These are phyloP conservation scores for Rhamnusium bicolor DNA, from an alignment of 2,888 invertebrate species.

Conservation along the genomic window DNA sequence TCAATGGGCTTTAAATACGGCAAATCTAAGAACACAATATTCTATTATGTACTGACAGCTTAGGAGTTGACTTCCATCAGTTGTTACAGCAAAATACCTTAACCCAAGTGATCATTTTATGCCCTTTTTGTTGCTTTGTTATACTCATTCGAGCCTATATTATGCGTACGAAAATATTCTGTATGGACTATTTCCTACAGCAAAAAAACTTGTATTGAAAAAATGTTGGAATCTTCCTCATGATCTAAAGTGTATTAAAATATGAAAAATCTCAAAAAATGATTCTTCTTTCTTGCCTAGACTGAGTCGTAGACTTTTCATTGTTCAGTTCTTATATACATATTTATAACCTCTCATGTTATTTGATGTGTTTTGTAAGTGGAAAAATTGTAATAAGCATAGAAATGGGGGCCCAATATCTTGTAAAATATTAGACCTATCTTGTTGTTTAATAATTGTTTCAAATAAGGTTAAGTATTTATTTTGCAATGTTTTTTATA, in stretches of 20 bases:
- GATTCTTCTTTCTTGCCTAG: conserved; percentile 2
- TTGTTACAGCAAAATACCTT: no score
- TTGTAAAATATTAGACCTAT: not conserved
- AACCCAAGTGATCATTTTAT: no score
- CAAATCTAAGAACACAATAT: no score
- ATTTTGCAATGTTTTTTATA: not conserved
- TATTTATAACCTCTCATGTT: not conserved
- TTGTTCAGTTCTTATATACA: not conserved
- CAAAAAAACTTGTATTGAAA: no score
- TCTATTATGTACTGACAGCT: no score
- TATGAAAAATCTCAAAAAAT: conserved; percentile 34
- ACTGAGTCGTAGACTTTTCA: not conserved
- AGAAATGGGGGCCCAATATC: conserved; percentile 5
- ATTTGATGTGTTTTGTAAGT: not conserved
- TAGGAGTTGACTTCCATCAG: no score
- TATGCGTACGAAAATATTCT: not conserved
- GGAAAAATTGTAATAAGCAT: not conserved
- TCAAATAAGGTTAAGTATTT: not conserved
- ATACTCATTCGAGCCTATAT: not conserved
- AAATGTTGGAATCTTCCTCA: no score
- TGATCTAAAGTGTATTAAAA: not conserved
- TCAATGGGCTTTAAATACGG: no score
- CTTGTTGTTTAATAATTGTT: no score
- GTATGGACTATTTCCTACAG: no score
- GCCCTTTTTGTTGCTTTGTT: not conserved